Evolutionary conservation across 1,140 invertebrate species (phyloP), one percentile per base, ranked within the genome.

Genomic region (Microplitis mediator): DNA sequence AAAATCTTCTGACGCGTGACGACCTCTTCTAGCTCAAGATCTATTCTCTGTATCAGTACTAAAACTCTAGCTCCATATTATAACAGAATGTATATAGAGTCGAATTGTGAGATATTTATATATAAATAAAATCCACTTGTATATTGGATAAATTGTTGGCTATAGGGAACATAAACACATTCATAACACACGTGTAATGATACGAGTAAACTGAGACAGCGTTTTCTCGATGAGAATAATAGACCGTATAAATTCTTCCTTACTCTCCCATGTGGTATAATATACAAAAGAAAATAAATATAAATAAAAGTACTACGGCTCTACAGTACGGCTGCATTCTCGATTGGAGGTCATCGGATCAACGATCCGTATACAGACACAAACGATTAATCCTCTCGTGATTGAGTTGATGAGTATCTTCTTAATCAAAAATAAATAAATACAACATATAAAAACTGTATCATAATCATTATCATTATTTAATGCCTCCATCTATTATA

Each of bases 311-410:
- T 45, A 45, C 6, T 9, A 9, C 14, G 14, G 23, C 56, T 58
- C 16, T 9, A 9, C 16, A 23, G 23, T 58, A 58, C 23, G 16
- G 9, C 52, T 54, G 13, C n/a, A 16, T 58, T 58, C 56, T 58
- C 56, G 31, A 58, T 58, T 58, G 56, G 56, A 58, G 56, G 56
- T 58, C 56, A 58, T 58, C 56, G 56, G 56, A 58, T 58, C 56
- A 58, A 58, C 56, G 56, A 58, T 58, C 56, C 56, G 39, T 58
- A 58, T 58, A 58, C 56, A 58, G 56, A 58, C 56, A 23, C 56
- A 58, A 58, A 58, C 56, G 56, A 58, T 58, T 58, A 58, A 58
- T 58, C 56, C 56, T 58, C 56, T 58, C 56, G 23, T 58, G 56
- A 58, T 58, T 58, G 56, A 58, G 56, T 58, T 58, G 56, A 58